Conservation (phyloP, 2,113 vertebrate genomes). For the Anhinga anhinga region DNA sequence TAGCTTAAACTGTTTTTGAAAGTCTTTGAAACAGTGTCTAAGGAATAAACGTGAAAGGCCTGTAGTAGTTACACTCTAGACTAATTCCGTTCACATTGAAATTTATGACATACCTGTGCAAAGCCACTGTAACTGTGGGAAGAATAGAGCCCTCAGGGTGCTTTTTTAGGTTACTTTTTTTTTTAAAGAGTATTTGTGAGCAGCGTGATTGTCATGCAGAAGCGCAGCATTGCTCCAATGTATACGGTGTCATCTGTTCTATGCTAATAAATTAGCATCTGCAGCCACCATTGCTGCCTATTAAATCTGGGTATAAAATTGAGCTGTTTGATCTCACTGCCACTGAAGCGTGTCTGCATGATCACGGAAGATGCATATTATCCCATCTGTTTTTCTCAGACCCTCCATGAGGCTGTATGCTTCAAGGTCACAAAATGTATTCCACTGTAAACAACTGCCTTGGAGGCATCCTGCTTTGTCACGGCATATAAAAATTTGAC, state of each 20-base stretch:
- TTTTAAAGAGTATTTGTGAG: background rate
- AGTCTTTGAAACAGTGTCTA: background rate
- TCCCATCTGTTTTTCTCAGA: conserved; percentile 24
- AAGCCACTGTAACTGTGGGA: background rate
- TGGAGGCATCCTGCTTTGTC: background rate
- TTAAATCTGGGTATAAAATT: background rate
- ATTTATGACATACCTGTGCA: background rate
- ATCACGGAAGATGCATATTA: background rate
- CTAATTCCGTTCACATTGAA: background rate
- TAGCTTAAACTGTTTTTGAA: background rate
- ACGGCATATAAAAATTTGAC: background rate
- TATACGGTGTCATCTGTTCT: background rate
- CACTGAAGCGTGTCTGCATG: background rate
- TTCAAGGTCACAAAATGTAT: conserved; percentile 1
- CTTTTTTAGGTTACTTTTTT: background rate
- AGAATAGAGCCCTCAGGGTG: background rate
- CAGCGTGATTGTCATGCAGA: background rate
- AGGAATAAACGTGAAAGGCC: background rate
- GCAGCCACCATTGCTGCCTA: background rate
- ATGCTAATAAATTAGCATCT: background rate
- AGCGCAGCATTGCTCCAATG: background rate
- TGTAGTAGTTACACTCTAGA: background rate
- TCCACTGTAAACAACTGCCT: background rate
- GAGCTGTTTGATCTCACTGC: background rate
- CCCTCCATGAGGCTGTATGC: background rate